A percentile compares a stretch with the other conserved stretches of the same genome.
Conservation (phyloP, 2,888 invertebrate species). For the Chorisops tibialis region DNA sequence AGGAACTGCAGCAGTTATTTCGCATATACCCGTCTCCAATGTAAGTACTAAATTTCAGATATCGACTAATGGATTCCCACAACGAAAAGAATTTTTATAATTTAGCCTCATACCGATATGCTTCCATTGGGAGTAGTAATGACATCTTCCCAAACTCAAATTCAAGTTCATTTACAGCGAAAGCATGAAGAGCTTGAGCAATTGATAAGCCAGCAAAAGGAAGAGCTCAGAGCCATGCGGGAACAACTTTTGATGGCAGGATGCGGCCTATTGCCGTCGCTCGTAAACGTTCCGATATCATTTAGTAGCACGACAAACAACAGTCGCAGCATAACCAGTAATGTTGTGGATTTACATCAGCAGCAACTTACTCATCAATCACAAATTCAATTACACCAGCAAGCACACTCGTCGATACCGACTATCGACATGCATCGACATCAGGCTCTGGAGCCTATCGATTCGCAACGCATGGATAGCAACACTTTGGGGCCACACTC, state of each 20-base stretch:
- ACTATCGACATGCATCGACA: background rate
- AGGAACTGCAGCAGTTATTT: constrained; percentile 49
- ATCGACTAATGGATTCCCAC: too few species aligned
- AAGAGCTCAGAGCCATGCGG: constrained; percentile 79
- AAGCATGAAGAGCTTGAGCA: constrained; percentile 85
- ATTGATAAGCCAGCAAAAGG: constrained; percentile 80
- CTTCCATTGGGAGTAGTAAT: constrained; percentile 53
- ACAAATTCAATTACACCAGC: background rate
- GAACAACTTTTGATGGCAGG: constrained; percentile 80
- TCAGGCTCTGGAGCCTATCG: constrained; percentile 10
- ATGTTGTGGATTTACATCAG: background rate
- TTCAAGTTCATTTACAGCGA: constrained; percentile 71
- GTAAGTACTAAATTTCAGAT: background rate
- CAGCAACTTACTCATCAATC: constrained; percentile 4
- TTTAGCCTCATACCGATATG: constrained; percentile 41
- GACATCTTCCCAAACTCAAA: constrained; percentile 58
- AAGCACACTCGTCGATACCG: too few species aligned
- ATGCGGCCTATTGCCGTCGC: constrained; percentile 62
- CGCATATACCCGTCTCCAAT: constrained; percentile 38
- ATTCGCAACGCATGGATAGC: constrained; percentile 30
- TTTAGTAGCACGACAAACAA: constrained; percentile 21
- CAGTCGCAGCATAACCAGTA: constrained; percentile 7
- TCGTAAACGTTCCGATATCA: constrained; percentile 37
- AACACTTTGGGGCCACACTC: constrained; percentile 32
- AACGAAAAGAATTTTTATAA: background rate